A percentile compares a stretch with the other conserved stretches of the same genome.
Evolutionary conservation across 30 jellyfish, hydroid and myxozoan genomes (phyloP).

Genomic region (Sanderia malayensis): DNA sequence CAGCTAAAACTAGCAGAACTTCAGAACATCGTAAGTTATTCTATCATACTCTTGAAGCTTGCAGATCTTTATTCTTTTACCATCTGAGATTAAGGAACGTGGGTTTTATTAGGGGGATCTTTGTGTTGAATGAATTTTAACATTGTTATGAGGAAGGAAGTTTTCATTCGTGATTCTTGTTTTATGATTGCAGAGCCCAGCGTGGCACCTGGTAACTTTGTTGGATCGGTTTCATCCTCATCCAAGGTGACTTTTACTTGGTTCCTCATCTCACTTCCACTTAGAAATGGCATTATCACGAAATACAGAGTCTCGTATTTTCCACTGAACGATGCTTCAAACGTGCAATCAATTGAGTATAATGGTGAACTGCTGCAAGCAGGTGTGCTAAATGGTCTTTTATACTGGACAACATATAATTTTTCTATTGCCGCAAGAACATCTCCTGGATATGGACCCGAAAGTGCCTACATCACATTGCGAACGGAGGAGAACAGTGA

Average conservation of each 20-base stretch:
- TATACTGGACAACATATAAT: constrained; percentile 32
- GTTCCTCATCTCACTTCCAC: constrained; percentile 20
- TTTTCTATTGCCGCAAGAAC: constrained; percentile 35
- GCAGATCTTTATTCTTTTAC: too few species aligned
- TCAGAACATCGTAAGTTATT: constrained; percentile 37
- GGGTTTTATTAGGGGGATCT: too few species aligned
- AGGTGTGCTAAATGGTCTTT: constrained; percentile 17
- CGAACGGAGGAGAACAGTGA: constrained; percentile 47
- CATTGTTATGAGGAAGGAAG: too few species aligned
- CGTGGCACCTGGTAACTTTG: constrained; percentile 36
- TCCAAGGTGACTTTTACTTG: constrained; percentile 17
- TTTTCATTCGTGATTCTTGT: too few species aligned
- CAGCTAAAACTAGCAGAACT: constrained; percentile 31
- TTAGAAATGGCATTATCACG: constrained; percentile 42
- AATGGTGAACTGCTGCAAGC: constrained; percentile 7
- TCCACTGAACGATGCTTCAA: constrained; percentile 6
- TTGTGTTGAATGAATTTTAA: too few species aligned
- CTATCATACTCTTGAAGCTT: too few species aligned
- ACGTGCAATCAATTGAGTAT: neutral
- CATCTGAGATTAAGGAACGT: too few species aligned
- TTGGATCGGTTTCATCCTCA: constrained; percentile 40
- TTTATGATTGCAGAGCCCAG: constrained; percentile 40
- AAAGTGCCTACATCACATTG: neutral
- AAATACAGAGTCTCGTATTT: constrained; percentile 13
- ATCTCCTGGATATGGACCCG: constrained; percentile 40